Evolutionary conservation across 1,140 invertebrate species (phyloP), one percentile per base, ranked within the genome.

Genomic region (Cataglyphis hispanica): DNA sequence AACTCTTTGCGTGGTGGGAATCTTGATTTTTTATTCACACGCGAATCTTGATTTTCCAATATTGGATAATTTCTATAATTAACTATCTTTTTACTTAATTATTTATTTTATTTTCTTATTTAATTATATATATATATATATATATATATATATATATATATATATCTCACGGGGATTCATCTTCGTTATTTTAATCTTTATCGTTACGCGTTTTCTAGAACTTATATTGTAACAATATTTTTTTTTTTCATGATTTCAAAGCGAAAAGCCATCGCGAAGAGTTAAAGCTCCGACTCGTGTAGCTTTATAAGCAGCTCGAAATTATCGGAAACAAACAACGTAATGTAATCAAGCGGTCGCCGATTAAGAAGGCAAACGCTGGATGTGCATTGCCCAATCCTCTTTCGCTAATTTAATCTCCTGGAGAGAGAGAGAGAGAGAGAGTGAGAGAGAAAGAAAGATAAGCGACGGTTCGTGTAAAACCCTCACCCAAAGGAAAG

Each of bases 341-440:
- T 83, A 60, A 72, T 60, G 25, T 83, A 31, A 72, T 83, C 66
- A 83, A 83, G 78, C 78, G 34, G 13, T n/a, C 53, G 72, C 25
- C 4, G 63, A 63, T 27, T 67, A 60, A 83, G 37, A 67, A 53
- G 31, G 46, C 27, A 50, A 87, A 66, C 69, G 70, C 43, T 34
- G 22, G 16, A 50, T 50, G 46, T 76, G 53, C 69, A 60, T 87
- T 77, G 60, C 72, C 75, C 70, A 85, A 83, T 85, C 83, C 78
- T 83, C 78, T 83, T 83, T 72, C 25, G 78, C 25, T 72, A 83
- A 83, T 83, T 72, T 72, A 43, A 83, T 83, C n/a, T 58, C 19
- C 25, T 66, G 25, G 25, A 27, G 25, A 72, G 11, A 46, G 43
- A 46, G 11, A 46, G 11, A 46, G 4, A 46, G 11, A 46, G 43